Base-by-base conservation (phyloP, 2,888 invertebrate genomes). In the Meteorus colon region DNA sequence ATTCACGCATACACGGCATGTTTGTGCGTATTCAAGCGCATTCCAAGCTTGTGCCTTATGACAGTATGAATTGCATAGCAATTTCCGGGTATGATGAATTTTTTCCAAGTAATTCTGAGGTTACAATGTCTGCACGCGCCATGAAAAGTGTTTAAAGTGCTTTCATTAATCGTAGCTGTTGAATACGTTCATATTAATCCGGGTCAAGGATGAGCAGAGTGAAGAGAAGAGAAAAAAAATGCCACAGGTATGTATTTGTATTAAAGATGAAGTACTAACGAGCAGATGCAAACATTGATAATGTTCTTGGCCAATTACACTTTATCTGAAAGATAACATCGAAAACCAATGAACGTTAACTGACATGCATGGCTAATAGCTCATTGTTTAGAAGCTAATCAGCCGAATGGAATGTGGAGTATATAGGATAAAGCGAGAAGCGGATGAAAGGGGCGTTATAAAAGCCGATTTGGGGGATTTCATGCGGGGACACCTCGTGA, bases 311-410 rank as follows among this genome's bases (percentile, higher is more conserved):
- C 34, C 24, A 55, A 70, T 70, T 59, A 70, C 27, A 41, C 60
- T 70, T 60, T 45, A 70, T 60, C 41, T 41, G 27, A 27, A 37
- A 12, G 67, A 70, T 67, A 79, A 74, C 76, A 63, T 67, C 70
- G 63, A 69, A 75, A 76, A 73, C 67, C 62, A 72, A 74, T 70
- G 29, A 75, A 76, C 55, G 72, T 48, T 75, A 74, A 59, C 75
- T 68, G 70, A 65, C 65, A 48, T 62, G 74, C 62, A 69, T 63
- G 63, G 70, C 63, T 75, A 75, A 78, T 76, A 69, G 77, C 60
- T 76, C 77, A 75, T 81, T 79, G 78, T 81, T 79, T 78, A 73
- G 77, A 69, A 70, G 74, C 77, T 79, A 79, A 81, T 79, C 78
- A 72, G 74, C 62, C 68, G 63, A 65, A 51, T 63, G 12, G 74